Percentiles rank a stretch among this genome's conserved stretches.
Evolutionary conservation across 2,797 vertebrate species (phyloP).

Genomic region (Myoxocephalus aenaeus): DNA sequence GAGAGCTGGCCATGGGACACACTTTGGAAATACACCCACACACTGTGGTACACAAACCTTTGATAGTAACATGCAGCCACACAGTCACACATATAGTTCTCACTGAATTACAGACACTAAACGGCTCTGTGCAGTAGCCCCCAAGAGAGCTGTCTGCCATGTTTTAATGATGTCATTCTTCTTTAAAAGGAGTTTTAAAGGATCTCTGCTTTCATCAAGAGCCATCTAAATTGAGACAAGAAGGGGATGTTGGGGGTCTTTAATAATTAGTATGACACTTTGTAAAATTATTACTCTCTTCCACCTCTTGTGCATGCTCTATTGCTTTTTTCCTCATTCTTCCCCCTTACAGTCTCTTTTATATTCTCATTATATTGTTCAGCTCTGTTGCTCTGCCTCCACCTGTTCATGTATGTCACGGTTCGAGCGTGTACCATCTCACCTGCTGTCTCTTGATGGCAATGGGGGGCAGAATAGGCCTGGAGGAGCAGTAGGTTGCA

Average conservation of each 20-base stretch:
- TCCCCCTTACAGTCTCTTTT: not conserved
- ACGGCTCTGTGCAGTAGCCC: constrained; percentile 48
- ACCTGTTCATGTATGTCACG: constrained; percentile 28
- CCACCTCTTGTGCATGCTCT: constrained; percentile 14
- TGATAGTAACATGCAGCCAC: constrained; percentile 13
- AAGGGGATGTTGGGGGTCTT: constrained; percentile 18
- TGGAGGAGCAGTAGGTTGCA: constrained; percentile 52
- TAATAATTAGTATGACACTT: constrained; percentile 60
- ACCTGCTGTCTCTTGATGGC: constrained; percentile 88
- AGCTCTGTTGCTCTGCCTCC: constrained; percentile 10
- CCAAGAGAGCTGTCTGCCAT: constrained; percentile 63
- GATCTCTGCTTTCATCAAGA: constrained; percentile 71
- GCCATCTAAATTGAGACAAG: constrained; percentile 36
- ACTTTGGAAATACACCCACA: not conserved
- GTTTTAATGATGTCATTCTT: constrained; percentile 79
- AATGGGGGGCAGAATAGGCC: constrained; percentile 86
- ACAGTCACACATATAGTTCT: constrained; percentile 29
- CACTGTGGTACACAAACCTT: constrained; percentile 22
- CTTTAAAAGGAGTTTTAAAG: constrained; percentile 71
- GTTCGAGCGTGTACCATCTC: constrained; percentile 43
- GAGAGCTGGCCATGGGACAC: not conserved
- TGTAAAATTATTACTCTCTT: constrained; percentile 40
- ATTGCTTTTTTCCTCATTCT: not conserved
- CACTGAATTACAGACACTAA: constrained; percentile 48
- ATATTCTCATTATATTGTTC: not conserved